A percentile compares a stretch with the other conserved stretches of the same genome.
phyloP scores from a whole-genome alignment of 2,888 invertebrate species.

The Lasioglossum pauxillum region DNA sequence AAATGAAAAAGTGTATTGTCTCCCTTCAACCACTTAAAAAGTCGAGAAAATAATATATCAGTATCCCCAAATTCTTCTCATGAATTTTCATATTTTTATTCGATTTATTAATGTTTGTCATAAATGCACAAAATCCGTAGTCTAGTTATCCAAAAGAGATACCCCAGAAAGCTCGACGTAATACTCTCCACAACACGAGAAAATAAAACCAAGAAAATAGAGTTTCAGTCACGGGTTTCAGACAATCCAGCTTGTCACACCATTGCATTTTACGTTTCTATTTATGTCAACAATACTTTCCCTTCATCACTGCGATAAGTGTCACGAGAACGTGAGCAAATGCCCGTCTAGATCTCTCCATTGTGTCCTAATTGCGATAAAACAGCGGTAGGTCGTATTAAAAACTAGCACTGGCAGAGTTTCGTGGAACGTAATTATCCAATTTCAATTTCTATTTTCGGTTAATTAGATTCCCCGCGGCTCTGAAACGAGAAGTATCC shows the following conservation, averaged over 20 bases:
- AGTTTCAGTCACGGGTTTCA: conserved; percentile 1
- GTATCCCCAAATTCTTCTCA: too few species aligned
- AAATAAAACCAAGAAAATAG: not conserved
- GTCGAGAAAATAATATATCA: too few species aligned
- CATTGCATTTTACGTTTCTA: conserved; percentile 34
- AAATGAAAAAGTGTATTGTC: too few species aligned
- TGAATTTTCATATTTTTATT: too few species aligned
- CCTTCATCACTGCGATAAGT: conserved; percentile 23
- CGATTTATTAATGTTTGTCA: too few species aligned
- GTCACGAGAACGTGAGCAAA: conserved; percentile 36
- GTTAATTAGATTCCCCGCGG: not conserved
- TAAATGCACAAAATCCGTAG: too few species aligned
- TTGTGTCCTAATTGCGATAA: not conserved
- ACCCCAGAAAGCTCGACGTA: not conserved
- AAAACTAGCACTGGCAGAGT: not conserved
- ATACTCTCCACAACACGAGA: not conserved
- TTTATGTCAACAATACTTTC: conserved; percentile 37
- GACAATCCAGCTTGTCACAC: conserved; percentile 23
- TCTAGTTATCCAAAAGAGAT: too few species aligned
- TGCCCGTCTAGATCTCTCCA: not conserved
- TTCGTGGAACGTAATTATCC: not conserved
- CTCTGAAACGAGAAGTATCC: not conserved
- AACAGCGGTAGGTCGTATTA: not conserved
- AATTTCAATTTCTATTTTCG: not conserved
- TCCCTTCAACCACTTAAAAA: too few species aligned